Evolutionary conservation across 2,888 invertebrate species (phyloP).

Genomic region (Protodeltote pygarga): DNA sequence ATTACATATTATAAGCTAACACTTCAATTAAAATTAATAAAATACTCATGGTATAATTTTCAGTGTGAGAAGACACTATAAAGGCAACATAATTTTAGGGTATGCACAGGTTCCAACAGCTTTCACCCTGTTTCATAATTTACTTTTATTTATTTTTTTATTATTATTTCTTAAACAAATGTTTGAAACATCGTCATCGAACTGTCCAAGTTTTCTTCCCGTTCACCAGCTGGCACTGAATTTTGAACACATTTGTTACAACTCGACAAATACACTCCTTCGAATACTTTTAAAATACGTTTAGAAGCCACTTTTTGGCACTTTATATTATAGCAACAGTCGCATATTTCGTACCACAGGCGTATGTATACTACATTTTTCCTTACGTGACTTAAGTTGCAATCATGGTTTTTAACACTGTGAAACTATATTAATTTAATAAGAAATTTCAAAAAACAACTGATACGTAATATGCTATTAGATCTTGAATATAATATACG

Average conservation of each 20-base stretch:
- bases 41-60: slow-evolving; percentile 43
- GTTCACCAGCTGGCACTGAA: slow-evolving; percentile 61
- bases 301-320: slow-evolving; percentile 76
- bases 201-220: slow-evolving; percentile 57
- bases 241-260: slow-evolving; percentile 71
- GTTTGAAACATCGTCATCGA: slow-evolving; percentile 44
- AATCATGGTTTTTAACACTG: too few species aligned
- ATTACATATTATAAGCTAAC: slow-evolving; percentile 21
- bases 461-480: neutral
- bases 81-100: slow-evolving; percentile 47
- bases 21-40: slow-evolving; percentile 33
- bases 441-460: neutral
- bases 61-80: slow-evolving; percentile 45
- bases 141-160: slow-evolving; percentile 11
- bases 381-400: too few species aligned
- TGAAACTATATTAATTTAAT: too few species aligned
- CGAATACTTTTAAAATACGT: slow-evolving; percentile 49
- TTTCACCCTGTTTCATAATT: slow-evolving; percentile 53
- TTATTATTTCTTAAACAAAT: slow-evolving; percentile 38
- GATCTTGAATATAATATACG: slow-evolving; percentile 8
- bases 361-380: too few species aligned
- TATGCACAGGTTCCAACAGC: slow-evolving; percentile 42
- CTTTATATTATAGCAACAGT: slow-evolving; percentile 53
- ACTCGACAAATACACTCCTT: slow-evolving; percentile 19
- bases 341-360: slow-evolving; percentile 36